phyloP scores from a whole-genome alignment of 2,888 invertebrate species.

The Zeuzera pyrina region DNA sequence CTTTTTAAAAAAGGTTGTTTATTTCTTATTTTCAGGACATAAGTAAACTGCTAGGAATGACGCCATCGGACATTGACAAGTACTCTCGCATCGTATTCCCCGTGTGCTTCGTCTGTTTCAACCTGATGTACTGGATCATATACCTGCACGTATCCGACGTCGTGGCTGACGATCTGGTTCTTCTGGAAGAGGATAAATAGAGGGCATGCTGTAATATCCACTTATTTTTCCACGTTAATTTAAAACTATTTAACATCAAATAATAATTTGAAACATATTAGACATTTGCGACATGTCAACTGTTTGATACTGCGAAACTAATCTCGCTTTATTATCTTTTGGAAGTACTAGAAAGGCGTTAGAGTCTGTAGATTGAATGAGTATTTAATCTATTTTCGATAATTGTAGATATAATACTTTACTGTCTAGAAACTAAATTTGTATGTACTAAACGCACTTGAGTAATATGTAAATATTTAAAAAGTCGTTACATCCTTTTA shows the following conservation, averaged over 20 bases:
- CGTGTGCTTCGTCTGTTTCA: slow-evolving; percentile 98
- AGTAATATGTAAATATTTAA: slow-evolving; percentile 13
- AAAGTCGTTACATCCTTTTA: slow-evolving; percentile 6
- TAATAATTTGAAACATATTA: slow-evolving; percentile 48
- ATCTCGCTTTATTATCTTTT: slow-evolving; percentile 6
- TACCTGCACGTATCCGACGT: slow-evolving; percentile 97
- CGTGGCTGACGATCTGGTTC: slow-evolving; percentile 93
- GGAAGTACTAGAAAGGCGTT: slow-evolving; percentile 10
- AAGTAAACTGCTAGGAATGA: slow-evolving; percentile 92
- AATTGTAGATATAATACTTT: slow-evolving; percentile 24
- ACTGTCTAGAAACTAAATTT: slow-evolving; percentile 18
- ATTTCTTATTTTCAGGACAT: slow-evolving; percentile 79
- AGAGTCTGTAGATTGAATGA: slow-evolving; percentile 16
- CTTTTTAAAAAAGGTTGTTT: background rate
- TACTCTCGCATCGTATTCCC: slow-evolving; percentile 99
- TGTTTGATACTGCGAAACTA: slow-evolving; percentile 3
- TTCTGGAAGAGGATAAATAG: slow-evolving; percentile 79
- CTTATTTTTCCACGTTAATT: slow-evolving; percentile 7
- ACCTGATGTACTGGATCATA: slow-evolving; percentile 98
- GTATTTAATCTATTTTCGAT: slow-evolving; percentile 15
- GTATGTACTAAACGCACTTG: slow-evolving; percentile 12
- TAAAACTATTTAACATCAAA: slow-evolving; percentile 14
- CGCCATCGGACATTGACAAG: slow-evolving; percentile 99
- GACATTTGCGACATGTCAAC: slow-evolving; percentile 9
- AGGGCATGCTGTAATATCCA: slow-evolving; percentile 30